Percentiles rank a stretch among this genome's conserved stretches.
phyloP scores from a whole-genome alignment of 2,888 invertebrate genomes.

The Byasa hedistus region DNA sequence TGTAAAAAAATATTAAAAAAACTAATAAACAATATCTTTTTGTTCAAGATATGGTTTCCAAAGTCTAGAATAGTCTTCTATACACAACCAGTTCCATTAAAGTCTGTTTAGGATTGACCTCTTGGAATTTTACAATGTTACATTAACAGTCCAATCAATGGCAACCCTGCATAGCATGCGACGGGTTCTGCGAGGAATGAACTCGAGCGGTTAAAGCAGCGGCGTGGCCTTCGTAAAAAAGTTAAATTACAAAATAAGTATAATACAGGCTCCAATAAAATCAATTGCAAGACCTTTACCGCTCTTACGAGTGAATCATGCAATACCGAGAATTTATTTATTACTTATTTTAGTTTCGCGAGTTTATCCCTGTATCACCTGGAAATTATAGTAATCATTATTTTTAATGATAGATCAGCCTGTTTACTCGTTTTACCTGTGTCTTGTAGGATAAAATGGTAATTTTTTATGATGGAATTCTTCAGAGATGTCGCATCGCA shows the following conservation, averaged over 20 bases:
- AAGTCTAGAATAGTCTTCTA: too few relatives aligned
- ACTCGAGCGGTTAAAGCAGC: constrained; percentile 28
- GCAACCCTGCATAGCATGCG: constrained; percentile 23
- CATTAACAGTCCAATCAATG: neutral
- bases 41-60: too few relatives aligned
- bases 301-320: constrained; percentile 25
- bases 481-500: too few relatives aligned
- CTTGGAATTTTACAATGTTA: neutral
- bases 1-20: too few relatives aligned
- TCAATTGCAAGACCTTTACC: constrained; percentile 29
- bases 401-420: neutral
- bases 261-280: constrained; percentile 29
- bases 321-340: constrained; percentile 20
- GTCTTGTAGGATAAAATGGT: too few relatives aligned
- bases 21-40: too few relatives aligned
- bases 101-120: too few relatives aligned
- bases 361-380: neutral
- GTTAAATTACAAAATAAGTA: constrained; percentile 31
- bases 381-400: neutral
- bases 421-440: neutral
- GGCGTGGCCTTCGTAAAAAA: constrained; percentile 30
- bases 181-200: constrained; percentile 28
- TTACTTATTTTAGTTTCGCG: constrained; percentile 14
- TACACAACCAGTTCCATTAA: too few relatives aligned
- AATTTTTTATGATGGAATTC: too few relatives aligned